phyloP scores from a whole-genome alignment of 2,888 invertebrate genomes.

The Drosophila neonasuta region DNA sequence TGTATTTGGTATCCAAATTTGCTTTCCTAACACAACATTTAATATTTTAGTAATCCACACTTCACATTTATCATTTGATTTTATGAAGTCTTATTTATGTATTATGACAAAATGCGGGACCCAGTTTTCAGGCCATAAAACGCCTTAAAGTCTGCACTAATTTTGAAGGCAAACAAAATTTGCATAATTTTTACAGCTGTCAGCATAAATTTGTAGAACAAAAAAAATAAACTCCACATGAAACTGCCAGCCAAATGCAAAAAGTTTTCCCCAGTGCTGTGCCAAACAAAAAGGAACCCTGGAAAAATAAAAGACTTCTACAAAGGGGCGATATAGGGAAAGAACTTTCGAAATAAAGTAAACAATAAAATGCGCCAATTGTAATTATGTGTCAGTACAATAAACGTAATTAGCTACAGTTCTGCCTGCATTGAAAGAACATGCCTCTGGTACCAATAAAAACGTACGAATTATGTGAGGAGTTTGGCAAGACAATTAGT shows the following conservation, averaged over 20 bases:
- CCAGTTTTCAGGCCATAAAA: constrained; percentile 35
- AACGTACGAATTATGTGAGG: constrained; percentile 33
- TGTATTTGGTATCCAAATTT: not conserved
- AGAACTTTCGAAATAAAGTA: constrained; percentile 64
- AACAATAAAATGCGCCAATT: constrained; percentile 65
- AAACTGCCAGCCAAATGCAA: constrained; percentile 56
- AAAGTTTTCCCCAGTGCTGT: constrained; percentile 50
- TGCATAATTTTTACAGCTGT: constrained; percentile 64
- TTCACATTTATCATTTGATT: constrained; percentile 23
- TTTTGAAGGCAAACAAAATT: constrained; percentile 32
- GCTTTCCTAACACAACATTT: not conserved
- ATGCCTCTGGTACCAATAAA: constrained; percentile 27
- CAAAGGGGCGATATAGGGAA: constrained; percentile 11
- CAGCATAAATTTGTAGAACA: constrained; percentile 54
- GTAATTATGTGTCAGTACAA: constrained; percentile 55
- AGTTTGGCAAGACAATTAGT: constrained; percentile 40
- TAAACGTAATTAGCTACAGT: constrained; percentile 57
- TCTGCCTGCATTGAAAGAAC: constrained; percentile 9
- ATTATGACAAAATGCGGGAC: constrained; percentile 8
- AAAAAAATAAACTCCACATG: constrained; percentile 49
- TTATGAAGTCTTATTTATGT: constrained; percentile 11
- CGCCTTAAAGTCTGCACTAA: constrained; percentile 25
- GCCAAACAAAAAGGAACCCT: constrained; percentile 49
- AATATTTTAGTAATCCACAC: not conserved
- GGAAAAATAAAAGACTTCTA: constrained; percentile 2